These are phyloP conservation scores for Drosophila kokeensis DNA, from an alignment of 2,888 invertebrate genomes.

Conservation along the genomic window DNA sequence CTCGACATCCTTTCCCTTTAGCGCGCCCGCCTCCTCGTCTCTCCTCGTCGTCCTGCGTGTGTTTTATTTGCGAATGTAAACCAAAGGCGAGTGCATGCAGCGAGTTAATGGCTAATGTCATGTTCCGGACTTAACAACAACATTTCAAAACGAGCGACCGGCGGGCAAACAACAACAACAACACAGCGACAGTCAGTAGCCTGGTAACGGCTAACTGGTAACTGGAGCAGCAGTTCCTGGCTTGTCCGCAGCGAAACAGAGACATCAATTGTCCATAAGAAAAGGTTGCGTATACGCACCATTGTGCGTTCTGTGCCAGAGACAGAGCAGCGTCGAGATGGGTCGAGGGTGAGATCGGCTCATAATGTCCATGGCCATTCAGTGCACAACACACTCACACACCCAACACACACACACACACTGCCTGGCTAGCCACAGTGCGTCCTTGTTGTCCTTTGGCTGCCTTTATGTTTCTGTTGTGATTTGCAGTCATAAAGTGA, in stretches of 20 bases:
- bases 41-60: constrained; percentile 55
- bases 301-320: constrained; percentile 35
- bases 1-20: neutral
- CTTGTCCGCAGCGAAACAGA: constrained; percentile 46
- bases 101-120: constrained; percentile 83
- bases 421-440: constrained; percentile 39
- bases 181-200: constrained; percentile 27
- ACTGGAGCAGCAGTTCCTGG: constrained; percentile 36
- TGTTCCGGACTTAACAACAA: constrained; percentile 81
- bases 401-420: neutral
- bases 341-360: constrained; percentile 39
- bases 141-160: constrained; percentile 72
- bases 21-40: neutral
- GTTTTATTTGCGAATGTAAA: constrained; percentile 82
- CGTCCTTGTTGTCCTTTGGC: constrained; percentile 50
- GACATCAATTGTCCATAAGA: constrained; percentile 81
- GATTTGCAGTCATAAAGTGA: constrained; percentile 82
- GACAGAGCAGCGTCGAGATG: neutral
- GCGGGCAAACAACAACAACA: constrained; percentile 69
- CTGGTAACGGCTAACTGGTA: constrained; percentile 24
- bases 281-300: constrained; percentile 79
- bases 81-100: constrained; percentile 78
- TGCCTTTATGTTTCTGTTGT: constrained; percentile 78
- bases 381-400: constrained; percentile 42
- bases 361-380: constrained; percentile 60